Conservation (phyloP, 2,888 invertebrate species). For the Zonitis immaculata region DNA sequence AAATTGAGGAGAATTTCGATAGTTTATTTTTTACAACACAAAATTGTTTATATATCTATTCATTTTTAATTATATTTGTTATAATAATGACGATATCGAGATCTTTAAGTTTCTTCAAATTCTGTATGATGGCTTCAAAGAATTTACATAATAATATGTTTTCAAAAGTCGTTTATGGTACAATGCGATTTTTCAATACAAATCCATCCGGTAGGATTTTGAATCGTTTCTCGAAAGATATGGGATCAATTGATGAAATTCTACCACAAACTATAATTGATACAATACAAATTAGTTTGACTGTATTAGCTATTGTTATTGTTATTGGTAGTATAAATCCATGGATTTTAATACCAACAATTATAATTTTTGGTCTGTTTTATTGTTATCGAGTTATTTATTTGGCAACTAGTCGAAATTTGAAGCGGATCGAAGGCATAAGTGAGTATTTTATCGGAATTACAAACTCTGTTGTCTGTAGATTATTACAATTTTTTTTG, state of each 20-base stretch:
- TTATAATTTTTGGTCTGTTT: conserved; percentile 59
- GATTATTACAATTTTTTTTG: neutral
- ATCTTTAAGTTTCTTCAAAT: conserved; percentile 51
- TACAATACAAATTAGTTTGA: conserved; percentile 2
- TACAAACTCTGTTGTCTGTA: neutral
- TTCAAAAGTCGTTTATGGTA: conserved; percentile 53
- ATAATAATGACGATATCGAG: conserved; percentile 47
- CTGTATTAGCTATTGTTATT: conserved; percentile 58
- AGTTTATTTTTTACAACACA: conserved; percentile 20
- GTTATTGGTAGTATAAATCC: conserved; percentile 67
- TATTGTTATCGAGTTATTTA: conserved; percentile 62
- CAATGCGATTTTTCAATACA: conserved; percentile 62
- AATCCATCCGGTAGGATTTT: conserved; percentile 60
- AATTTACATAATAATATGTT: conserved; percentile 52
- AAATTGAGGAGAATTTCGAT: neutral
- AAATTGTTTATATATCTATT: conserved; percentile 44
- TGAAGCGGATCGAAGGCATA: conserved; percentile 65
- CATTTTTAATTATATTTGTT: conserved; percentile 31
- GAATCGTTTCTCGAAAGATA: conserved; percentile 48
- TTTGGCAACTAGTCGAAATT: conserved; percentile 65
- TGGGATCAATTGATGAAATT: conserved; percentile 1
- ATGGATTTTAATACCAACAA: conserved; percentile 61
- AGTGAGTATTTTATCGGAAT: conserved; percentile 50
- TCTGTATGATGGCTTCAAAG: conserved; percentile 52
- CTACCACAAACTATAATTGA: neutral